Base-by-base conservation (phyloP, 2,113 vertebrate species). In the Numenius arquata region DNA sequence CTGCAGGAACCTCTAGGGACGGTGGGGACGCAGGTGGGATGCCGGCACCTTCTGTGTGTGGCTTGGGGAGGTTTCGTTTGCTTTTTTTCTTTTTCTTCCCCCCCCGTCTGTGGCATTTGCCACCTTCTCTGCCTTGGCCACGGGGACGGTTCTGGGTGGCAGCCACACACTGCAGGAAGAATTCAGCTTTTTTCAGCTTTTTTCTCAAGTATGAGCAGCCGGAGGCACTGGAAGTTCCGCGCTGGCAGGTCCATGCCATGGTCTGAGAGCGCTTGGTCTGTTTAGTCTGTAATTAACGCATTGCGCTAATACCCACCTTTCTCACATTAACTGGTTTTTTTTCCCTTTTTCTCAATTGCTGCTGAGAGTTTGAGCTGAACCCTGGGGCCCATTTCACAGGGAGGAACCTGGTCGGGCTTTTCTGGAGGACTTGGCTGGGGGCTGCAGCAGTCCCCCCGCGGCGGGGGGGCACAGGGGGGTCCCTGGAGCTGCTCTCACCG, bases 311-410 rank as follows among this genome's bases (percentile, higher is more conserved):
- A 20, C 5, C 41, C 38, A 15, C 16, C 30, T 26, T 27, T 22
- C 32, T 52, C 70, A 23, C 1, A 0, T 15, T 43, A 26, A 5
- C 21, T 12, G 0, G 9, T 20, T 48, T 34, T 34, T 41, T n/a
- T 7, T 59, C 25, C 26, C 36, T 78, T 52, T 38, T 50, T 50
- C 23, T 12, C 22, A 8, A 2, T 22, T 30, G 14, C 50, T 40
- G 3, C 12, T 30, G 38, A 18, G n/a, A 4, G 12, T 7, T 1
- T 0, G 8, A 38, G 41, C 58, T 48, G 7, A 7, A 3, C 3
- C 1, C 0, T 8, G 56, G 17, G 67, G n/a, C 26, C 45, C n/a
- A 22, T 65, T 53, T 5, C 0, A 1, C 48, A 13, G 1, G 8
- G 50, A 43, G 56, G 36, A 43, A 40, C 40, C 38, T 53, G 56